phyloP scores from a whole-genome alignment of 2,113 vertebrate species.

The Anoura caudifer region DNA sequence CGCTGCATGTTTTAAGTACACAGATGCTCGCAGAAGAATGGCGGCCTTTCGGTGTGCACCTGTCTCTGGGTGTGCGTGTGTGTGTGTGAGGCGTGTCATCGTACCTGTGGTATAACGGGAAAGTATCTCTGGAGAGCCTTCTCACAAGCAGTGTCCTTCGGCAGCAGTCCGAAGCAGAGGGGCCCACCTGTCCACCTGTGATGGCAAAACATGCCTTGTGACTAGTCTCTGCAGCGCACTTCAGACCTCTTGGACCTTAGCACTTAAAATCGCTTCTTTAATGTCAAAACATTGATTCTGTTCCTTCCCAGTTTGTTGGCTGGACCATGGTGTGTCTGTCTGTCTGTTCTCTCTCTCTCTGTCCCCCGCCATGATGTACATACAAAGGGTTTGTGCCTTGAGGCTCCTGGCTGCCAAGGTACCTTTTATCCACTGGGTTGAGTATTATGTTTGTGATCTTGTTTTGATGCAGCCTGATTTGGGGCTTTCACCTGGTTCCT shows the following conservation, averaged over 20 bases:
- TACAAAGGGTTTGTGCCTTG: background rate
- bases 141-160: background rate
- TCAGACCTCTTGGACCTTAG: background rate
- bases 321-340: background rate
- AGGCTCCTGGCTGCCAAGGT: background rate
- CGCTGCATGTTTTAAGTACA: too few species aligned
- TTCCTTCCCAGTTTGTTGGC: background rate
- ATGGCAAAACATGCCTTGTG: background rate
- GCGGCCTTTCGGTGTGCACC: background rate
- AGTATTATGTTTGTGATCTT: background rate
- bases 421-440: background rate
- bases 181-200: background rate
- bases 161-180: fast-evolving
- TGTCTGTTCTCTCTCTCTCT: background rate
- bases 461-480: background rate
- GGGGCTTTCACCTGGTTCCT: background rate
- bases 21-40: background rate
- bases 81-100: background rate
- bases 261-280: background rate
- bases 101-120: background rate
- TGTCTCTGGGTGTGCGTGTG: background rate
- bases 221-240: too few species aligned
- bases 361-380: background rate
- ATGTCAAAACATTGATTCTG: background rate
- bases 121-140: background rate